Base-by-base conservation (phyloP, 2,888 invertebrate genomes). In the Phyto melanocephala region DNA sequence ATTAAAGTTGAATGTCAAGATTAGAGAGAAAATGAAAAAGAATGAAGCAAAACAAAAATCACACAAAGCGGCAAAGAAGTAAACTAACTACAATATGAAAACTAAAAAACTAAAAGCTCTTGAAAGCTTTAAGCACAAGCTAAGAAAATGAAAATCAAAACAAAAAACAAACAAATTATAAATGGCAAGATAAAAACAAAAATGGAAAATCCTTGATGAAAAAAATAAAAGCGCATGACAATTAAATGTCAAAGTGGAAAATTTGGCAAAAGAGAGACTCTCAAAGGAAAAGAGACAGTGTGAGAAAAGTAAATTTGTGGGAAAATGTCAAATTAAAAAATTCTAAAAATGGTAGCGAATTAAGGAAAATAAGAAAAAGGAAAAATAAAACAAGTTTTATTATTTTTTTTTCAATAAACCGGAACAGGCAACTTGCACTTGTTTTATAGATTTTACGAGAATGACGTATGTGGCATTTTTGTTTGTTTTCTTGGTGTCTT, bases 1-100 rank as follows among this genome's bases (percentile, higher is more conserved):
- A 42, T 15, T 45, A 68, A 67, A 77, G 56, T 74, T 74, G 72
- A 77, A 81, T 77, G 81, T 78, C 72, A 78, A 20, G 5, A 52
- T 28, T 11, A 33, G 7, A 56, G 8, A 71, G 70, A 35, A 60
- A 60, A 42, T 50, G 42, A 17, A 65, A 15, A 68, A 56, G 56
- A 22, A 70, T 52, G 20, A 47, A 11, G 7, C 0, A 22, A 50
- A 58, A 42, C n/a, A n/a, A n/a, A n/a, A n/a, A n/a, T n/a, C n/a
- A n/a, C n/a, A n/a, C n/a, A 62, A 13, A 10, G 13, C 37, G 33
- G 0, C 28, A 35, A 67, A 4, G 7, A 56, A 67, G 33, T 17
- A 10, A 45, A 54, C 28, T 5, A 28, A 28, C 3, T 28, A 5
- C n/a, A n/a, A n/a, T 28, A 72, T 56, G 11, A 17, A 58, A 24